Base-by-base conservation (phyloP, 2,888 invertebrate genomes). In the Philonicus albiceps region DNA sequence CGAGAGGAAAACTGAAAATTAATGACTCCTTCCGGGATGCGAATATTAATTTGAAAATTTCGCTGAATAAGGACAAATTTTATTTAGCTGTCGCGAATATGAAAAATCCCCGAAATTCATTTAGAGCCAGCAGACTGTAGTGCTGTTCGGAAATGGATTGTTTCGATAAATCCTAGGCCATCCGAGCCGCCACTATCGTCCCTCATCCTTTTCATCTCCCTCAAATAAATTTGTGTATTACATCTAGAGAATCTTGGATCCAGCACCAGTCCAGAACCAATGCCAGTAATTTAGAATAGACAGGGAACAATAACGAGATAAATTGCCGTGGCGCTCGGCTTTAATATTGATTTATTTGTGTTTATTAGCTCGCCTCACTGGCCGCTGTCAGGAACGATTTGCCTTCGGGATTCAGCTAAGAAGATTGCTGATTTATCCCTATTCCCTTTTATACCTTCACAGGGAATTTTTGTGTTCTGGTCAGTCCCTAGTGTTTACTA, bases 251-350 rank as follows among this genome's bases (percentile, higher is more conserved):
- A 27, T 64, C 64, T 64, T 64, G 19, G 64, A 11, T 11, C 13
- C 40, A 43, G 64, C 11, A 64, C 3, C 19, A 64, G 11, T 0
- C 64, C 7, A 76, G 37, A 43, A 76, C 37, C 16, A 22, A n/a
- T 19, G 74, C 74, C n/a, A 75, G 76, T 76, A 76, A 76, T 76
- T 76, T 76, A 76, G 76, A 76, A 76, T 37, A 22, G 76, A 40
- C 76, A 40, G 76, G 22, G 19, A 34, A 22, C 76, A 76, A 76
- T 76, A 37, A 76, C 76, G 76, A 37, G 76, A 76, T 40, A 76
- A 22, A 76, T 76, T 76, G 40, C 37, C 40, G 34, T 22, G 19
- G 40, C 8, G 43, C 8, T 40, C 11, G 34, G 40, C 76, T 40
- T 40, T 76, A 76, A 76, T 76, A 76, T 34, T 76, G 76, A 76